Conservation (phyloP, 2,888 invertebrate genomes). For the Sepiola atlantica region DNA sequence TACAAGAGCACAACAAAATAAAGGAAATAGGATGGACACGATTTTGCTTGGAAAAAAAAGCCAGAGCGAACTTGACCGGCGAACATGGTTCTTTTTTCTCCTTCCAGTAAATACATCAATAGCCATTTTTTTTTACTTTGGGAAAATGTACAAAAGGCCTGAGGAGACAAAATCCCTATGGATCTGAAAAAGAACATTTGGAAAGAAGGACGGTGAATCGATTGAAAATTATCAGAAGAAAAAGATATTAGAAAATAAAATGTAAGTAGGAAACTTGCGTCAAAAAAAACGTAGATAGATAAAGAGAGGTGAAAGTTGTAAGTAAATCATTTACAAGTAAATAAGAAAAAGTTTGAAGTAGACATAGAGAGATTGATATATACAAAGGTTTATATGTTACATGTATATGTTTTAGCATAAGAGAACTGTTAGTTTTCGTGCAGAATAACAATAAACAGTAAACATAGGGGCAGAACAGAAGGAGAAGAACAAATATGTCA, state of each 20-base stretch:
- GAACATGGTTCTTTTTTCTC: background rate
- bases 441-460: too few relatives aligned
- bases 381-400: too few relatives aligned
- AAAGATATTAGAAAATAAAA: background rate
- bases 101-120: background rate
- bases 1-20: background rate
- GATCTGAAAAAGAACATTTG: background rate
- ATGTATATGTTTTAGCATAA: too few relatives aligned
- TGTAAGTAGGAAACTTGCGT: background rate
- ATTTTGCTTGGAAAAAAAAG: background rate
- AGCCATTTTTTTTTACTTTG: background rate
- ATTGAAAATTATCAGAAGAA: background rate
- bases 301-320: background rate
- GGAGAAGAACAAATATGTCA: too few relatives aligned
- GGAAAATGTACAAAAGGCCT: background rate
- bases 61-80: background rate
- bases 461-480: too few relatives aligned
- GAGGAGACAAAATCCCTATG: background rate
- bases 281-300: background rate
- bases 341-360: background rate
- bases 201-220: background rate
- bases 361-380: background rate
- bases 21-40: background rate
- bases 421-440: too few relatives aligned
- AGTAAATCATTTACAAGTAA: background rate